Evolutionary conservation across 2,888 invertebrate species (phyloP).

Genomic region (Calliopum simillimum): DNA sequence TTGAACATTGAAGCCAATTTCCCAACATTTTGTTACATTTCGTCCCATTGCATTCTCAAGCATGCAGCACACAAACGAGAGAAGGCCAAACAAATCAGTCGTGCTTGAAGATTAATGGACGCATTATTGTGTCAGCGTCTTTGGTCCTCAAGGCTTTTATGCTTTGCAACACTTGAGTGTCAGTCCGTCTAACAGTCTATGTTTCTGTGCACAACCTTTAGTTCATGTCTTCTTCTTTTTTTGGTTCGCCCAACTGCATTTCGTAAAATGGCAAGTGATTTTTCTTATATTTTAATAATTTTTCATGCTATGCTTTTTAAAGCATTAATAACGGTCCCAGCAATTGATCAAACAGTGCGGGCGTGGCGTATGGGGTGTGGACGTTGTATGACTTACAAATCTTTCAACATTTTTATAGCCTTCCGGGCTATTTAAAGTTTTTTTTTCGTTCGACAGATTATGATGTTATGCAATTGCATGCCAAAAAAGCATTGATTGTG

Average conservation of each 20-base stretch:
- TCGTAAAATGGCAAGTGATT: slow-evolving; percentile 44
- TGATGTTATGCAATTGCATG: slow-evolving; percentile 43
- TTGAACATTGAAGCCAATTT: too few relatives aligned
- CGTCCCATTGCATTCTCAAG: background rate
- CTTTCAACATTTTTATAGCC: too few relatives aligned
- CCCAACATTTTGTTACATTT: too few relatives aligned
- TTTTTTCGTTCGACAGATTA: too few relatives aligned
- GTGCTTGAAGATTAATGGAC: slow-evolving; percentile 64
- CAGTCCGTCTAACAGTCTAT: background rate
- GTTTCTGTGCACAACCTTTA: background rate
- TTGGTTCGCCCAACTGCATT: too few relatives aligned
- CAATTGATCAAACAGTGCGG: background rate
- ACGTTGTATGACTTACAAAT: background rate
- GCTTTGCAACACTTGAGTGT: background rate
- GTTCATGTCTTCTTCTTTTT: background rate
- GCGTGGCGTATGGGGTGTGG: slow-evolving; percentile 25
- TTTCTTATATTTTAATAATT: slow-evolving; percentile 50
- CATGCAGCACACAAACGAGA: background rate
- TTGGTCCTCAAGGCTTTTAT: slow-evolving; percentile 22
- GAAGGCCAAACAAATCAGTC: slow-evolving; percentile 65
- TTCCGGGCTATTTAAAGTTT: too few relatives aligned
- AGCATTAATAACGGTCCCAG: background rate
- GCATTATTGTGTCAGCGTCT: slow-evolving; percentile 62
- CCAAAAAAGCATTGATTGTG: slow-evolving; percentile 43
- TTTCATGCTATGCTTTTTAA: slow-evolving; percentile 41